These are phyloP conservation scores for Gymnodraco acuticeps DNA, from an alignment of 2,797 vertebrate genomes.

Conservation along the genomic window DNA sequence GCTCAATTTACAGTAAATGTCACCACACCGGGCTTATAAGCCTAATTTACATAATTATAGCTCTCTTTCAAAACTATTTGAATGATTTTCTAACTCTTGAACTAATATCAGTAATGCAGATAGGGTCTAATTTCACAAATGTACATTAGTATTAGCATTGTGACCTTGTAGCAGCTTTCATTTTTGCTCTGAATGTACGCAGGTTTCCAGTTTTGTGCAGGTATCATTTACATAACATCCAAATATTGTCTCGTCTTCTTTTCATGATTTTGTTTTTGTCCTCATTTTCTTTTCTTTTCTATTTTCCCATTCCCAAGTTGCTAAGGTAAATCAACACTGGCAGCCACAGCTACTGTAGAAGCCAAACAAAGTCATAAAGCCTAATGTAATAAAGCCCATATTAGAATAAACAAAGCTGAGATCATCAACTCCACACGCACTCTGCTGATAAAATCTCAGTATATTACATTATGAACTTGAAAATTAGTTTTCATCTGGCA, in stretches of 20 bases:
- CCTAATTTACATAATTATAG: background rate
- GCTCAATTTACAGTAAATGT: slow-evolving; percentile 6
- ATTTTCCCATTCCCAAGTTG: background rate
- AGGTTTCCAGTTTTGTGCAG: background rate
- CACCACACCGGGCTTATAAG: background rate
- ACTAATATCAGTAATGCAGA: background rate
- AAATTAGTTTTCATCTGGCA: slow-evolving; percentile 5
- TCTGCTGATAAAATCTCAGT: slow-evolving; percentile 24
- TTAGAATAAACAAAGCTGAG: slow-evolving; percentile 43
- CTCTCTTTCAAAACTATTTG: background rate
- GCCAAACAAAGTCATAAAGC: slow-evolving; percentile 42
- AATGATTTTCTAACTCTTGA: background rate
- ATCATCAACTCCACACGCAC: slow-evolving; percentile 20
- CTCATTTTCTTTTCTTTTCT: background rate
- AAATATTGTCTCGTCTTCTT: background rate
- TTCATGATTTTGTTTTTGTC: background rate
- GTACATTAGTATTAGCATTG: background rate
- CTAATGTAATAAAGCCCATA: slow-evolving; percentile 36
- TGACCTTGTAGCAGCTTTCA: background rate
- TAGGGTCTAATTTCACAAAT: background rate
- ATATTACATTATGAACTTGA: slow-evolving; percentile 10
- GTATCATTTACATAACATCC: background rate
- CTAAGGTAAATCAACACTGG: slow-evolving; percentile 15
- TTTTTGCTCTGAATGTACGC: background rate
- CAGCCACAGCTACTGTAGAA: slow-evolving; percentile 6